Evolutionary conservation across 2,888 invertebrate genomes (phyloP).

Genomic region (Altica lythri): DNA sequence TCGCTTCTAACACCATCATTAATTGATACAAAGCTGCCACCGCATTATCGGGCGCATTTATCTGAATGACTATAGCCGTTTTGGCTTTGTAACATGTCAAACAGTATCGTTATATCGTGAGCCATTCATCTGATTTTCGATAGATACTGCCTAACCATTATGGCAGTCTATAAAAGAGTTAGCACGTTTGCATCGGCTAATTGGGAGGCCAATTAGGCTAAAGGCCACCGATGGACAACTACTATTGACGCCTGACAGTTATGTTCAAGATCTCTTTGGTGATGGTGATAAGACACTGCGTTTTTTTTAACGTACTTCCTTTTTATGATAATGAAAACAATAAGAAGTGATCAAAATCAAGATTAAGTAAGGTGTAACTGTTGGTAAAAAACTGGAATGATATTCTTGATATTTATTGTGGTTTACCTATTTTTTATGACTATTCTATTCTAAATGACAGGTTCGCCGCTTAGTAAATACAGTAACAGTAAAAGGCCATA

Average conservation of each 20-base stretch:
- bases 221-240: conserved; percentile 25
- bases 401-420: no score
- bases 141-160: conserved; percentile 35
- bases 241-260: conserved; percentile 28
- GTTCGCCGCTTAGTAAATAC: no score
- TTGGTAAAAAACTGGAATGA: no score
- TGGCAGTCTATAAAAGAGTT: conserved; percentile 36
- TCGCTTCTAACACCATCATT: conserved; percentile 4
- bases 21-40: conserved; percentile 32
- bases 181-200: conserved; percentile 38
- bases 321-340: no score
- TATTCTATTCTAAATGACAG: no score
- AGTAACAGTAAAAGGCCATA: no score
- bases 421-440: no score
- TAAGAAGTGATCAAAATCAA: no score
- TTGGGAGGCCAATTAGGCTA: conserved; percentile 37
- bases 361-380: no score
- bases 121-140: conserved; percentile 32
- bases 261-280: no score
- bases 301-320: no score
- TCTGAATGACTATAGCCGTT: conserved; percentile 31
- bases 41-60: conserved; percentile 31
- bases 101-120: conserved; percentile 31
- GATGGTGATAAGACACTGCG: no score
- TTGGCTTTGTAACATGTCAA: conserved; percentile 29